phyloP scores from a whole-genome alignment of 2,797 vertebrate genomes.

The Podarcis siculus region DNA sequence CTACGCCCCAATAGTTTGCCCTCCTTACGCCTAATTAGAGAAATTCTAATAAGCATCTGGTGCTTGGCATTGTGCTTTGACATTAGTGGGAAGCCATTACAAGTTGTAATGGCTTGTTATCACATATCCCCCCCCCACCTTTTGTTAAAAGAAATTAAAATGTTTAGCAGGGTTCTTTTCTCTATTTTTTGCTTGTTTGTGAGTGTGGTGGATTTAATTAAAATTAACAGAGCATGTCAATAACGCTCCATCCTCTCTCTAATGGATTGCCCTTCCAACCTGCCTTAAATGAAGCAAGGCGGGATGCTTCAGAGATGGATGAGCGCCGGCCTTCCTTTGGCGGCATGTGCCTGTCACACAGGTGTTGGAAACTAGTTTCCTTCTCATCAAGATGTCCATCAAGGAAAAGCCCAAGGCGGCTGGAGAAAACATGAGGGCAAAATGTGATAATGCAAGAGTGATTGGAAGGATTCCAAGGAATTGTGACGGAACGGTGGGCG shows the following conservation, averaged over 20 bases:
- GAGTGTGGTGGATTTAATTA: constrained; percentile 33
- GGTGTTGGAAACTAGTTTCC: neutral
- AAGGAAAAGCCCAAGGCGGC: neutral
- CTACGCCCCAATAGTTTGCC: constrained; percentile 48
- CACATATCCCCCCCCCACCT: neutral
- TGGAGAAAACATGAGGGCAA: neutral
- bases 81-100: constrained; percentile 53
- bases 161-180: constrained; percentile 10
- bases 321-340: neutral
- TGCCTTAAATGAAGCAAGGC: constrained; percentile 33
- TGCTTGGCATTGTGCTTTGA: constrained; percentile 46
- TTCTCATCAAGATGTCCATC: neutral
- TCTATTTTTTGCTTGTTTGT: constrained; percentile 10
- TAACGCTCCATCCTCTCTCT: constrained; percentile 27
- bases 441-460: neutral
- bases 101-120: neutral
- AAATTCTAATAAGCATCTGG: constrained; percentile 48
- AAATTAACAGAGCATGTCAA: constrained; percentile 53
- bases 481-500: too few species aligned
- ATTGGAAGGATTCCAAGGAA: too few species aligned
- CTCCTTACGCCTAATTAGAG: constrained; percentile 49
- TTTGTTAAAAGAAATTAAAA: constrained; percentile 36
- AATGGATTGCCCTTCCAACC: constrained; percentile 40
- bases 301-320: constrained; percentile 21
- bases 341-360: neutral